Evolutionary conservation across 2,888 invertebrate species (phyloP).

Genomic region (Chloroclysta siterata): DNA sequence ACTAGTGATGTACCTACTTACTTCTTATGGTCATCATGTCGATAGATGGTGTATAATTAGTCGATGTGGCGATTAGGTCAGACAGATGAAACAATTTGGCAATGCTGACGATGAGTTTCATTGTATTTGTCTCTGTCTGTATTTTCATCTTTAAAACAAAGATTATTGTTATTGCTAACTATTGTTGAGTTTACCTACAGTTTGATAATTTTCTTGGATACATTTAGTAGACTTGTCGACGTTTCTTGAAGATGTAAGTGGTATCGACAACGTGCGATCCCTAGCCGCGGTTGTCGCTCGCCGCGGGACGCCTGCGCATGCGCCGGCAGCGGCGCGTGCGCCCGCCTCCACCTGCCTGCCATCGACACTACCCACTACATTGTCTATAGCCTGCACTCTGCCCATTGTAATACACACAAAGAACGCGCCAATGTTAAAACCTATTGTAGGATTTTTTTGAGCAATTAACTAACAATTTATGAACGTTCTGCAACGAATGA

Average conservation of each 20-base stretch:
- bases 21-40: not conserved
- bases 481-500: constrained; percentile 9
- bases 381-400: constrained; percentile 18
- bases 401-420: constrained; percentile 29
- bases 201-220: too few relatives aligned
- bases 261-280: constrained; percentile 2
- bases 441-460: constrained; percentile 22
- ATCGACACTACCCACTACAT: constrained; percentile 17
- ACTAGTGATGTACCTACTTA: constrained; percentile 9
- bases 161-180: too few relatives aligned
- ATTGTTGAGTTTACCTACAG: too few relatives aligned
- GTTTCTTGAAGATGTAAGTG: not conserved
- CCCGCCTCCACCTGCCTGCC: constrained; percentile 31
- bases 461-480: constrained; percentile 24
- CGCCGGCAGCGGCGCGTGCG: constrained; percentile 18
- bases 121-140: not conserved
- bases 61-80: not conserved
- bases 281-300: constrained; percentile 5
- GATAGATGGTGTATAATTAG: constrained; percentile 3
- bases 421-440: constrained; percentile 18
- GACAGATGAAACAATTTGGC: constrained; percentile 1
- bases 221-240: too few relatives aligned
- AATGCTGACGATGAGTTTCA: not conserved
- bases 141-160: too few relatives aligned
- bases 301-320: constrained; percentile 19